These are phyloP conservation scores for Ptiloglossa arizonensis DNA, from an alignment of 1,140 invertebrate genomes.

Conservation along the genomic window DNA sequence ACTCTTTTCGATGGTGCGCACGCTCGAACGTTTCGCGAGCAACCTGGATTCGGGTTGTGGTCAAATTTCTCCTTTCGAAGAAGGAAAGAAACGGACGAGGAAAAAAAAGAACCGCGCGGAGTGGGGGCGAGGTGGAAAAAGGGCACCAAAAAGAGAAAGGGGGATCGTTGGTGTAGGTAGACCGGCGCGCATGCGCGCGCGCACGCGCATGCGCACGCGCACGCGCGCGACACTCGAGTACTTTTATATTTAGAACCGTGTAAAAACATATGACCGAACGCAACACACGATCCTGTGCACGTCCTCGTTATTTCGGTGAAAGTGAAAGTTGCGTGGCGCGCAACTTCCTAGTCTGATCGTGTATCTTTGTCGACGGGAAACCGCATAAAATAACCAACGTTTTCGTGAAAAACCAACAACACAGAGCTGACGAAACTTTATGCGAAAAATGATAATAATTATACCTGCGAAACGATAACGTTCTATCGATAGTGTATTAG, in stretches of 20 bases:
- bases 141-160: conserved; percentile 58
- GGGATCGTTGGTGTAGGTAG: conserved; percentile 18
- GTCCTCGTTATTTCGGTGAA: conserved; percentile 76
- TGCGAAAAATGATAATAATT: too few relatives aligned
- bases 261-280: conserved; percentile 47
- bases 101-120: neutral
- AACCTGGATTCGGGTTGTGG: conserved; percentile 19
- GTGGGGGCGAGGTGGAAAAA: conserved; percentile 37
- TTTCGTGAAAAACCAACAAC: neutral
- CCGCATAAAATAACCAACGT: neutral
- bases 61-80: conserved; percentile 56
- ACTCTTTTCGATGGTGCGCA: neutral
- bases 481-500: too few relatives aligned
- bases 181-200: neutral
- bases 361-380: conserved; percentile 32
- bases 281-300: conserved; percentile 42
- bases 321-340: conserved; percentile 74
- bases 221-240: neutral
- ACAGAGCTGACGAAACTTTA: too few relatives aligned
- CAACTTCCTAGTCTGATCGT: conserved; percentile 62
- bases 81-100: neutral
- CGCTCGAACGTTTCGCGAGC: conserved; percentile 1
- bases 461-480: too few relatives aligned
- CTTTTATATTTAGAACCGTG: conserved; percentile 20
- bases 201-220: neutral